phyloP scores from a whole-genome alignment of 2,797 vertebrate species.

The Anisognathus igniventris region DNA sequence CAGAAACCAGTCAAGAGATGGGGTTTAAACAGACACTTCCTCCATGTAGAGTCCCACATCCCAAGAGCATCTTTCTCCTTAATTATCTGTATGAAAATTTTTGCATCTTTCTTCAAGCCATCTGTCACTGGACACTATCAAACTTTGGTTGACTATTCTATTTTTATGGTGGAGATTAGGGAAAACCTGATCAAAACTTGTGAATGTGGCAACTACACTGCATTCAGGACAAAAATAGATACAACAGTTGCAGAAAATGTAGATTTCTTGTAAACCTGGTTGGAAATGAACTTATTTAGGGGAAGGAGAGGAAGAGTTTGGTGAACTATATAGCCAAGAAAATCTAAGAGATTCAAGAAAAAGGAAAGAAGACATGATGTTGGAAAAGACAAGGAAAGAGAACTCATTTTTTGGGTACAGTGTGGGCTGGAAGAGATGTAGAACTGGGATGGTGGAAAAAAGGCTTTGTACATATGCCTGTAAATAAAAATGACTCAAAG shows the following conservation, averaged over 20 bases:
- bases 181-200: neutral
- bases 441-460: neutral
- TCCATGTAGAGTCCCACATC: neutral
- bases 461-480: neutral
- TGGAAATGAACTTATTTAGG: neutral
- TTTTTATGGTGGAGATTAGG: neutral
- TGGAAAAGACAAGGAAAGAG: neutral
- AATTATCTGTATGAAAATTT: neutral
- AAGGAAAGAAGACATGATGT: neutral
- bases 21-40: neutral
- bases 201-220: neutral
- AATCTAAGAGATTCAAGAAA: neutral
- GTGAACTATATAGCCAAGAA: neutral
- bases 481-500: neutral
- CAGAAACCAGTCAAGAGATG: neutral
- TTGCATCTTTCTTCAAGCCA: neutral
- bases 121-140: neutral
- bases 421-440: neutral
- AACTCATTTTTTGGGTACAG: neutral
- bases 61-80: neutral
- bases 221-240: neutral
- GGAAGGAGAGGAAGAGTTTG: neutral
- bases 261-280: neutral
- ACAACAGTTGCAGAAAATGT: neutral
- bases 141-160: neutral